Conservation (phyloP, 1,140 invertebrate genomes). For the Colletes latitarsis region DNA sequence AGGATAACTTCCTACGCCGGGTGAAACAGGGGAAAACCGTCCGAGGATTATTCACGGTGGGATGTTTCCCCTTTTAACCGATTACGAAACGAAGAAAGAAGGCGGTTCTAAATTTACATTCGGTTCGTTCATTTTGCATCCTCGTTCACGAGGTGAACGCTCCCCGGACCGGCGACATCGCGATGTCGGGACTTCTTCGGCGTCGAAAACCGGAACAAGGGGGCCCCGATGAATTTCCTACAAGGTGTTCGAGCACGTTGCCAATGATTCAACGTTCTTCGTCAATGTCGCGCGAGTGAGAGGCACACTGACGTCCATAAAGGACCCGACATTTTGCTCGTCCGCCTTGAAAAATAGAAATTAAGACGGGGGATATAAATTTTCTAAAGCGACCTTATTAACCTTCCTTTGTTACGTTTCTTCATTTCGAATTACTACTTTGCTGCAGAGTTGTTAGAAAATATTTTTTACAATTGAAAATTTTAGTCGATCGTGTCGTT, state of each 20-base stretch:
- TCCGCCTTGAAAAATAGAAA: too few species aligned
- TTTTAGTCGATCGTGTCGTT: too few species aligned
- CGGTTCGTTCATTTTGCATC: constrained; percentile 33
- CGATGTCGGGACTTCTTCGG: constrained; percentile 20
- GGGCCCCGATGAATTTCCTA: constrained; percentile 42
- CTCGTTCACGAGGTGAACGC: constrained; percentile 33
- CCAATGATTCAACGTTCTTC: constrained; percentile 55
- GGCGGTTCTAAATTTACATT: constrained; percentile 46
- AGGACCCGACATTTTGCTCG: too few species aligned
- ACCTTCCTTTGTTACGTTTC: too few species aligned
- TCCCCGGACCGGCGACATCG: neutral
- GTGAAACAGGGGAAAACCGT: neutral
- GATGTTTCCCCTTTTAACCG: constrained; percentile 35
- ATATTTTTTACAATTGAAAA: too few species aligned
- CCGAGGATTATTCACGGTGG: constrained; percentile 11
- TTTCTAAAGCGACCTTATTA: too few species aligned
- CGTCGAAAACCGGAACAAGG: constrained; percentile 39
- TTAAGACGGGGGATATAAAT: too few species aligned
- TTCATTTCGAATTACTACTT: too few species aligned
- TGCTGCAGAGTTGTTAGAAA: too few species aligned
- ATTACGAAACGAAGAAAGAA: constrained; percentile 51
- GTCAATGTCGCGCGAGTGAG: constrained; percentile 42
- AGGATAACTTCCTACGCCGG: constrained; percentile 5
- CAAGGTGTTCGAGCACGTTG: constrained; percentile 34
- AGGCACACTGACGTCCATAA: neutral